These are phyloP conservation scores for Callocephalon fimbriatum DNA, from an alignment of 2,113 vertebrate species.

Conservation along the genomic window DNA sequence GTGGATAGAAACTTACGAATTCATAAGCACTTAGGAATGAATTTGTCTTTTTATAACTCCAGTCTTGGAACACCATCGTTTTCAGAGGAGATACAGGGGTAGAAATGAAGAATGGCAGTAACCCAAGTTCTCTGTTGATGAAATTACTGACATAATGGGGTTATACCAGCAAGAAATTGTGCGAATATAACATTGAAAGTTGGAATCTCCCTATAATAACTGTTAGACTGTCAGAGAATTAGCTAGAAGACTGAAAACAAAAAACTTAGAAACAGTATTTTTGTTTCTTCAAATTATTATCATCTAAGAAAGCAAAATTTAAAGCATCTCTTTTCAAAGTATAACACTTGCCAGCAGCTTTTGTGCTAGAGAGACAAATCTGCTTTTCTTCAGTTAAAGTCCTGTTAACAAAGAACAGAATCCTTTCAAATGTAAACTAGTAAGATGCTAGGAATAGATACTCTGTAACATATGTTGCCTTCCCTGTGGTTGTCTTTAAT, in stretches of 20 bases:
- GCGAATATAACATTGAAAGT: not conserved
- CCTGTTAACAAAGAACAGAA: conserved; percentile 61
- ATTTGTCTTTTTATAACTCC: not conserved
- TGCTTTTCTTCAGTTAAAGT: conserved; percentile 63
- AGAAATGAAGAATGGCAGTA: not conserved
- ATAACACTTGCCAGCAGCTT: conserved; percentile 40
- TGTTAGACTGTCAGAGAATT: not conserved
- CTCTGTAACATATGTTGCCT: not conserved
- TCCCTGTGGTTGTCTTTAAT: not conserved
- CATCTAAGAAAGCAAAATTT: conserved; percentile 54
- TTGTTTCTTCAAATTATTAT: conserved; percentile 44
- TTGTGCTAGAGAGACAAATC: conserved; percentile 37
- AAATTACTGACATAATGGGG: not conserved
- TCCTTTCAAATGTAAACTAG: conserved; percentile 63
- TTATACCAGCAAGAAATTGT: conserved; percentile 4
- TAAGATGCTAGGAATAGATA: conserved; percentile 46
- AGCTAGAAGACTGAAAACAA: conserved; percentile 2
- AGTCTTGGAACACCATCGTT: not conserved
- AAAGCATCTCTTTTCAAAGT: conserved; percentile 38
- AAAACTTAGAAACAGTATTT: conserved; percentile 4
- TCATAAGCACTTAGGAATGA: not conserved
- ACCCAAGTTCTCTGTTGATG: not conserved
- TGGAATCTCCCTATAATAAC: not conserved
- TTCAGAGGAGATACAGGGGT: not conserved
- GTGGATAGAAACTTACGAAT: not conserved